A percentile compares a stretch with the other conserved stretches of the same genome.
Evolutionary conservation across 64 coral and sea anemone genomes (phyloP).

Genomic region (Catalaphyllia jardinei): DNA sequence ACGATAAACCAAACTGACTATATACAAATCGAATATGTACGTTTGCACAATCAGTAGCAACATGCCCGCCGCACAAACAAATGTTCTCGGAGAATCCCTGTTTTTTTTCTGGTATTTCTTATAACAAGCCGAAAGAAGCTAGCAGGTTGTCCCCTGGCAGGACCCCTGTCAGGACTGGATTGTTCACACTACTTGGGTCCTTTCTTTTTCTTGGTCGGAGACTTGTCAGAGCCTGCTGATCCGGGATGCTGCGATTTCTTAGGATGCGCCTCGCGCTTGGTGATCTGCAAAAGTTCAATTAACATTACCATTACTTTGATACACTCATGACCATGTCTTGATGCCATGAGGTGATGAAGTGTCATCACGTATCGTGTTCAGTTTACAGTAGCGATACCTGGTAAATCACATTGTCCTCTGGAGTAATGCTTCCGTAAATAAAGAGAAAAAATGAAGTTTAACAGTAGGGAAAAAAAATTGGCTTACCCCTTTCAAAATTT

Average conservation of each 20-base stretch:
- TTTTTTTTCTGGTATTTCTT: too few species aligned
- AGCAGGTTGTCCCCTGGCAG: background rate
- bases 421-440: too few species aligned
- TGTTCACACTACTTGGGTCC: conserved; percentile 52
- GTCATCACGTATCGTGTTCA: too few species aligned
- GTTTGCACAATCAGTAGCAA: too few species aligned
- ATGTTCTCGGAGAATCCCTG: too few species aligned
- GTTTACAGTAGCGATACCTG: too few species aligned
- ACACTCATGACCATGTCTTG: background rate
- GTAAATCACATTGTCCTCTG: too few species aligned
- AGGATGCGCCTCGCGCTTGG: conserved; percentile 77
- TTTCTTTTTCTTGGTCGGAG: conserved; percentile 80
- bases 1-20: too few species aligned
- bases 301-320: background rate
- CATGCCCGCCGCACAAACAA: too few species aligned
- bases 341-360: too few species aligned
- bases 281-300: conserved; percentile 49
- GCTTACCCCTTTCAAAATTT: conserved; percentile 95
- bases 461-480: background rate
- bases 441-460: too few species aligned
- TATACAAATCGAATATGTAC: too few species aligned
- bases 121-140: background rate
- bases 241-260: conserved; percentile 85
- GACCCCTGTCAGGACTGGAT: background rate
- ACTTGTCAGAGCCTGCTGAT: conserved; percentile 80